Base-by-base conservation (phyloP, 2,113 vertebrate species). In the Macroglossus sobrinus region DNA sequence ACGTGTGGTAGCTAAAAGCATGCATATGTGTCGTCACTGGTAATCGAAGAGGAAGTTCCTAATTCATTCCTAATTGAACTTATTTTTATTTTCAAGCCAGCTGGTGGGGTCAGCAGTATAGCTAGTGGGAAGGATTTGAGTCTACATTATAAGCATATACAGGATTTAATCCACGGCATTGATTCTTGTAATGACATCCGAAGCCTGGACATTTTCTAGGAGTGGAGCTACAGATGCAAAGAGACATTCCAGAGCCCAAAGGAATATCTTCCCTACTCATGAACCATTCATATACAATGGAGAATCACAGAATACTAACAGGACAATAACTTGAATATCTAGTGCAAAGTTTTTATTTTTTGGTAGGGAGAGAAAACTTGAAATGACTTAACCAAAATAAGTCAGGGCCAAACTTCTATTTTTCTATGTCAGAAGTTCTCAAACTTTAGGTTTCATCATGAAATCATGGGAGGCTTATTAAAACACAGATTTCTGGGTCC, bases 301-400 rank as follows among this genome's bases (percentile, higher is more conserved):
- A 84, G 35, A 74, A 71, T n/a, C 45, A 40, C 19, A 40, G 21
- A 80, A 4, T 38, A 16, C 11, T 61, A 59, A 50, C 7, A 61
- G 4, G 26, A 50, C 22, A 89, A 35, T 4, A 59, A 3, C 19
- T 68, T 61, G 21, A 72, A n/a, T 7, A 63, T 40, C 13, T 19
- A 50, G 13, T 40, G 13, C 30, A 72, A 66, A 88, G 63, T 74
- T 90, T 18, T 88, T 53, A 84, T 53, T 93, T 91, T 79, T 71
- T 21, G 43, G 3, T 4, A 8, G 19, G 5, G 2, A 47, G 66
- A 78, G 26, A 74, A 40, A 63, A 7, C 9, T 43, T 18, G 40
- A 90, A 69, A 91, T 53, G 18, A 78, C 19, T 57, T 26, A 63
- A 63, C 14, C 26, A n/a, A 40, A 28, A 28, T 30, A 80, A 79